A percentile compares a stretch with the other conserved stretches of the same genome.
Conservation (phyloP, 2,113 vertebrate genomes). For the Peucedramus taeniatus region DNA sequence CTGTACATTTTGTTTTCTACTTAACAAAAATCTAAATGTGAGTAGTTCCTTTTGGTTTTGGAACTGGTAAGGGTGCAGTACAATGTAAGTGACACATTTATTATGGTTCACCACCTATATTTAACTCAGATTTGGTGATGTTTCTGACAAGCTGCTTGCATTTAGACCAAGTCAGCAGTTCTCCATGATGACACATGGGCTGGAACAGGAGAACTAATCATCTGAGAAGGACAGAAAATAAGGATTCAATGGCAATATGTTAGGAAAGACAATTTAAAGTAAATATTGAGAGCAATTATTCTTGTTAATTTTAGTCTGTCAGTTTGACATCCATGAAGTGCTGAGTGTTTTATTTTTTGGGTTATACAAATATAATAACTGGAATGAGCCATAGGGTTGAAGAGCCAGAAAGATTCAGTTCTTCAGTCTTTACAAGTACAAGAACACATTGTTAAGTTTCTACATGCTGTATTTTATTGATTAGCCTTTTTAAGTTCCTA, state of each 20-base stretch:
- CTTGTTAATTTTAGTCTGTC: neutral
- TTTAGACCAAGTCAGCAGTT: conserved; percentile 29
- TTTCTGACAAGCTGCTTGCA: conserved; percentile 4
- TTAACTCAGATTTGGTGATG: neutral
- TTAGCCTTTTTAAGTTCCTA: neutral
- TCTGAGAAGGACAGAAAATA: neutral
- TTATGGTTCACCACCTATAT: neutral
- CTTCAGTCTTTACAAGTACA: neutral
- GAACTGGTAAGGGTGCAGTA: neutral
- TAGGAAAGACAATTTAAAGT: neutral
- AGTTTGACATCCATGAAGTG: neutral
- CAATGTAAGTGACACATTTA: neutral
- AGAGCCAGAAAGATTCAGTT: neutral
- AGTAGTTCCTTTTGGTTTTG: neutral
- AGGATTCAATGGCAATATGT: neutral
- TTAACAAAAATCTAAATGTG: neutral
- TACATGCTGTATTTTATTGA: neutral
- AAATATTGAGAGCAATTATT: neutral
- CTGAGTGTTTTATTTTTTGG: neutral
- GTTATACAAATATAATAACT: neutral
- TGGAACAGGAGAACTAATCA: neutral
- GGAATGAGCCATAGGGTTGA: neutral
- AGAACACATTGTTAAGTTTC: neutral
- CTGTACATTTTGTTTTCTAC: neutral
- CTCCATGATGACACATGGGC: neutral